These are phyloP conservation scores for Autographa gamma DNA, from an alignment of 2,888 invertebrate genomes.

Conservation along the genomic window DNA sequence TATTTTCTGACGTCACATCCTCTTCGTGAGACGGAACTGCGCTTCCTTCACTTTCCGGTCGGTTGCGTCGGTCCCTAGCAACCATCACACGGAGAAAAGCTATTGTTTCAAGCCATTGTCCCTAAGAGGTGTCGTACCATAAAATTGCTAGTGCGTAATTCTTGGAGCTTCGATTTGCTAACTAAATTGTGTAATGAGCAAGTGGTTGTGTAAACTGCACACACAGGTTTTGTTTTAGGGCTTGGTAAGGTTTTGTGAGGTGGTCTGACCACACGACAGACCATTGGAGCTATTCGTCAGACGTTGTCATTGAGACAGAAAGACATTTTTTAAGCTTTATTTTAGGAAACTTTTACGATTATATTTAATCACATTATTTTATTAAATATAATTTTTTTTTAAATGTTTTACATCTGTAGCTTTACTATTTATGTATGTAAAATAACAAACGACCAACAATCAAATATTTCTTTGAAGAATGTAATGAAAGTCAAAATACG, in stretches of 20 bases:
- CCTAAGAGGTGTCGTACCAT: slow-evolving; percentile 58
- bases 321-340: too few species aligned
- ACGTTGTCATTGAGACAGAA: too few species aligned
- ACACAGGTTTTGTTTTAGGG: slow-evolving; percentile 12
- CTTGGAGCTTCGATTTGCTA: slow-evolving; percentile 31
- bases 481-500: slow-evolving; percentile 62
- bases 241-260: too few species aligned
- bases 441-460: too few species aligned
- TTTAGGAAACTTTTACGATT: too few species aligned
- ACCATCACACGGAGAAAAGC: slow-evolving; percentile 65
- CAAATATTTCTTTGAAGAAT: slow-evolving; percentile 40
- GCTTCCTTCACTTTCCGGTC: slow-evolving; percentile 79
- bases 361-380: too few species aligned
- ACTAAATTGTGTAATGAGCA: slow-evolving; percentile 33
- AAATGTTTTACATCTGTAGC: too few species aligned
- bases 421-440: too few species aligned
- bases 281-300: too few species aligned
- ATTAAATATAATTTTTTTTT: too few species aligned
- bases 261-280: too few species aligned
- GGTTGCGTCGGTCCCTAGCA: slow-evolving; percentile 68
- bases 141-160: slow-evolving; percentile 49
- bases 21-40: slow-evolving; percentile 75
- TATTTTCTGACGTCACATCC: slow-evolving; percentile 64
- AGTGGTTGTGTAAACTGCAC: background rate
- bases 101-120: slow-evolving; percentile 74